phyloP scores from a whole-genome alignment of 2,888 invertebrate genomes.

The Deroplatys truncata region DNA sequence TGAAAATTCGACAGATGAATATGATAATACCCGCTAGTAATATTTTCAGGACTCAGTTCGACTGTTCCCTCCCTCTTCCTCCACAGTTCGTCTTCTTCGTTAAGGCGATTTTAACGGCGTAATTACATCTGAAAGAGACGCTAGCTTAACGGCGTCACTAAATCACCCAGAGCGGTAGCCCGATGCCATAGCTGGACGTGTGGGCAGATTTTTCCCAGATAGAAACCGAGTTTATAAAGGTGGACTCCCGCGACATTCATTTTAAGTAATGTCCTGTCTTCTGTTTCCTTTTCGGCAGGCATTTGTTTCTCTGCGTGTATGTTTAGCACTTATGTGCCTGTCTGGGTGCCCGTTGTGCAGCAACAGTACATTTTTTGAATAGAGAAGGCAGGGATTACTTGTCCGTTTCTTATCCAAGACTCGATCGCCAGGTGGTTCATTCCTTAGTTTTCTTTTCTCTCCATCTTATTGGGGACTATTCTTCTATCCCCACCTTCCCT shows the following conservation, averaged over 20 bases:
- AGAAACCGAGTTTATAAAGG: background rate
- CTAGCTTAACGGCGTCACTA: background rate
- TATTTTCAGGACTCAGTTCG: background rate
- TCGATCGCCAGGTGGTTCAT: constrained; percentile 12
- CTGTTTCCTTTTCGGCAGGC: background rate
- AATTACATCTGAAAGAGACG: background rate
- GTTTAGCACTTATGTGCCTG: background rate
- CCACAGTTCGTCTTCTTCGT: background rate
- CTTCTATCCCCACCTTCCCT: background rate
- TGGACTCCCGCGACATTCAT: background rate
- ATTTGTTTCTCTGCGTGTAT: background rate
- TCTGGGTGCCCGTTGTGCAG: background rate
- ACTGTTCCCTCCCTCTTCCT: too few species aligned
- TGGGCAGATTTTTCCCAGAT: background rate
- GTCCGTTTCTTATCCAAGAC: constrained; percentile 1
- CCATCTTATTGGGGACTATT: constrained; percentile 3
- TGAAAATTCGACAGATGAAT: background rate
- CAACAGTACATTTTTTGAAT: background rate
- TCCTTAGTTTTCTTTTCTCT: background rate
- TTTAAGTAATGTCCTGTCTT: background rate
- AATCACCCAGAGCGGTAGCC: background rate
- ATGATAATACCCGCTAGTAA: background rate
- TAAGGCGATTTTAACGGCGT: background rate
- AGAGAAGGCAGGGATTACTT: background rate
- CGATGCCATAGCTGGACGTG: background rate